Conservation (phyloP, 2,888 invertebrate genomes). For the Heterodera filipjevi region DNA sequence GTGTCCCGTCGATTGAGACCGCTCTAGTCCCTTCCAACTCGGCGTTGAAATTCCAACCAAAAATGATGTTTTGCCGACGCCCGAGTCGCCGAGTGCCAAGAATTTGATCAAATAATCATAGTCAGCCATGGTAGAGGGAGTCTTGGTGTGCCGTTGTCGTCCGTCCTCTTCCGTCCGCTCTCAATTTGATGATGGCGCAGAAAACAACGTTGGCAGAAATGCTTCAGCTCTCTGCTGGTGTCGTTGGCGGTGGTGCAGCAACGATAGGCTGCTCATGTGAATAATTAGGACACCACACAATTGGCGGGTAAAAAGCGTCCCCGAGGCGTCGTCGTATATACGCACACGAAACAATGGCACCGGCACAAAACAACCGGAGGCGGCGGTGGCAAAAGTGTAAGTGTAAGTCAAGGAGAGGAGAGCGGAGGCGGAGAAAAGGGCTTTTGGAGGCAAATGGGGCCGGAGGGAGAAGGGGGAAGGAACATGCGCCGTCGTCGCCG, state of each 20-base stretch:
- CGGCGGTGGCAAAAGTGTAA: not conserved
- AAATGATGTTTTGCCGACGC: constrained; percentile 94
- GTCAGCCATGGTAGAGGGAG: constrained; percentile 68
- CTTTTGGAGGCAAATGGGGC: not conserved
- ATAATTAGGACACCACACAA: too few relatives aligned
- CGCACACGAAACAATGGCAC: not conserved
- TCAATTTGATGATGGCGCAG: too few relatives aligned
- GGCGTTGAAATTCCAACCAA: constrained; percentile 46
- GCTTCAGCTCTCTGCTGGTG: too few relatives aligned
- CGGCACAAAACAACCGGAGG: not conserved
- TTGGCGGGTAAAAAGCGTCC: too few relatives aligned
- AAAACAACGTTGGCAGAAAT: too few relatives aligned
- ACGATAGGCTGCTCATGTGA: too few relatives aligned
- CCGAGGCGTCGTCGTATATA: too few relatives aligned
- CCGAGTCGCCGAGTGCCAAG: constrained; percentile 91
- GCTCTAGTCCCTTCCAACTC: not conserved
- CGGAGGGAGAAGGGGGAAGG: not conserved
- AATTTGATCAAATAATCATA: constrained; percentile 91
- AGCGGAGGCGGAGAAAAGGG: not conserved
- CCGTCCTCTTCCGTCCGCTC: too few relatives aligned
- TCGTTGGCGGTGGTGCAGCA: too few relatives aligned
- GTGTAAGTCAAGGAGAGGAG: not conserved
- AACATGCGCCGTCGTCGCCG: not conserved
- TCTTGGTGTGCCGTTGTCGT: not conserved
- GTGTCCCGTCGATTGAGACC: not conserved